phyloP scores from a whole-genome alignment of 1,140 invertebrate genomes.

The Eufriesea mexicana region DNA sequence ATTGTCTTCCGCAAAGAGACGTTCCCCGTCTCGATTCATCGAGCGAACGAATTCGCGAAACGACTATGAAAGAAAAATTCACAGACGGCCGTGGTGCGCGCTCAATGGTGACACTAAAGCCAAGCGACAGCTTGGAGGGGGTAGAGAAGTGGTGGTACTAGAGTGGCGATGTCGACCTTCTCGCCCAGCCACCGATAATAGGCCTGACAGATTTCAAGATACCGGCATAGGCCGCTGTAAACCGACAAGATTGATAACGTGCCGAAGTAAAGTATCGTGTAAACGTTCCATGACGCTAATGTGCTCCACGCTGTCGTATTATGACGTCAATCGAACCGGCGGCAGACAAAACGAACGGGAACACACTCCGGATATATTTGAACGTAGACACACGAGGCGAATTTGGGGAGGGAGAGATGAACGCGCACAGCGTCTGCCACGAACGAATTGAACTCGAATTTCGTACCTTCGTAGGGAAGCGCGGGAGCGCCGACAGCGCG shows the following conservation, averaged over 20 bases:
- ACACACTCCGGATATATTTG: conserved; percentile 11
- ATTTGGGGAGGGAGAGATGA: not conserved
- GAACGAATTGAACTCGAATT: not conserved
- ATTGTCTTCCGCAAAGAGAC: conserved; percentile 3
- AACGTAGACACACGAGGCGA: not conserved
- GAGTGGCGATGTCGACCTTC: conserved; percentile 33
- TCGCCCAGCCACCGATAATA: conserved; percentile 42
- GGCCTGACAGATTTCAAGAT: conserved; percentile 60
- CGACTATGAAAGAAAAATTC: not conserved
- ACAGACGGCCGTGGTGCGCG: not conserved
- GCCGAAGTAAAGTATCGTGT: conserved; percentile 64
- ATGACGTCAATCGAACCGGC: conserved; percentile 59
- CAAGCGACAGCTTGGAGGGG: not conserved
- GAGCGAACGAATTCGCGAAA: conserved; percentile 14
- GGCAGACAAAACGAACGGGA: not conserved
- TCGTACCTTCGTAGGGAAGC: not conserved
- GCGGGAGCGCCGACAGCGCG: not conserved
- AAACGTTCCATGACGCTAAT: conserved; percentile 53
- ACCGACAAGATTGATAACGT: conserved; percentile 53
- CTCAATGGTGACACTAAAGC: not conserved
- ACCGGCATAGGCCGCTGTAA: conserved; percentile 20
- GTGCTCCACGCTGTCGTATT: conserved; percentile 36
- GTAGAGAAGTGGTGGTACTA: no score
- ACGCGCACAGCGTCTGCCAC: not conserved
- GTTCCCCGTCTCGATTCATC: not conserved